Percentiles rank a stretch among this genome's conserved stretches.
These are phyloP conservation scores for Cryptus armator DNA, from an alignment of 2,888 invertebrate species.

Conservation along the genomic window DNA sequence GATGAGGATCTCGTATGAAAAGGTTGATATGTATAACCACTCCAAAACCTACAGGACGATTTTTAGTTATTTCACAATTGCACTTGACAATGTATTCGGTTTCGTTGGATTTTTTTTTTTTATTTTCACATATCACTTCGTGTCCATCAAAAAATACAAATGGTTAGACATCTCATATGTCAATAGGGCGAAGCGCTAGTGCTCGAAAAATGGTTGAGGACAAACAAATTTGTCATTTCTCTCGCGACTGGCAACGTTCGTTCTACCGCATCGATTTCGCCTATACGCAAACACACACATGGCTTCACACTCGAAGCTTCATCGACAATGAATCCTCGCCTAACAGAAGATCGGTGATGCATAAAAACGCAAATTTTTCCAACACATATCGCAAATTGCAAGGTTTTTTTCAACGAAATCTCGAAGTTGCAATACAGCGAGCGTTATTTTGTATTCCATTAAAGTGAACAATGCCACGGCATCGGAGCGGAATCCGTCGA, in stretches of 20 bases:
- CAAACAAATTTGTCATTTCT: background rate
- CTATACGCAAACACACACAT: background rate
- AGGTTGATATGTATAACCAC: too few relatives aligned
- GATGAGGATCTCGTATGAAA: too few relatives aligned
- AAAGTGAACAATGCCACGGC: constrained; percentile 33
- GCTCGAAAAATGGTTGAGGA: background rate
- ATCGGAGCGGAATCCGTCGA: constrained; percentile 27
- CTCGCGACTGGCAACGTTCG: background rate
- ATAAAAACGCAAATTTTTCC: constrained; percentile 13
- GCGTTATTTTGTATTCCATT: constrained; percentile 56
- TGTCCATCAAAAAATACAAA: too few relatives aligned
- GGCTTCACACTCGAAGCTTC: background rate
- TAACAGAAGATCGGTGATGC: background rate
- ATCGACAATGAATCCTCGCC: background rate
- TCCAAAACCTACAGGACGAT: too few relatives aligned
- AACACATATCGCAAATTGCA: constrained; percentile 38
- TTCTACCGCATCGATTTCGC: background rate
- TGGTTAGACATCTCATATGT: too few relatives aligned
- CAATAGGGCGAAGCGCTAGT: background rate
- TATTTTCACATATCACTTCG: too few relatives aligned
- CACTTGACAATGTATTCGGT: too few relatives aligned
- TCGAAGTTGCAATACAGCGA: background rate
- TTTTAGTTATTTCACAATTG: too few relatives aligned
- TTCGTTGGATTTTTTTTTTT: too few relatives aligned
- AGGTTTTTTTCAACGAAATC: constrained; percentile 60